These are phyloP conservation scores for Hirudinaria manillensis DNA, from an alignment of 2,888 invertebrate genomes.

Conservation along the genomic window DNA sequence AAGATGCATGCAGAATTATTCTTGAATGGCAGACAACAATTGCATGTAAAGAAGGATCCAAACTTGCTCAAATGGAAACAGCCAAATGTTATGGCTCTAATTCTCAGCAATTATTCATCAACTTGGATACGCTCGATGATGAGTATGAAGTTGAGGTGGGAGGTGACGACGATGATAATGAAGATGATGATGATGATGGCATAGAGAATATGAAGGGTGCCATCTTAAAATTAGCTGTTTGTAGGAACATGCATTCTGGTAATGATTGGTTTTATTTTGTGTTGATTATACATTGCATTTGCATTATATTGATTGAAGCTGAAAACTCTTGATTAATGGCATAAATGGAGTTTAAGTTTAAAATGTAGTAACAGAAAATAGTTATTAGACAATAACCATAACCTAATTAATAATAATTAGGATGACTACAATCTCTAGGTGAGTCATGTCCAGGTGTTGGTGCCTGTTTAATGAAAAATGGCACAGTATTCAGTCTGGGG, in stretches of 20 bases:
- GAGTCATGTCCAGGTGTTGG: background rate
- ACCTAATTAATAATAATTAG: background rate
- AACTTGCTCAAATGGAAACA: background rate
- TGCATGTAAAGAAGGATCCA: background rate
- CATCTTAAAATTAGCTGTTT: background rate
- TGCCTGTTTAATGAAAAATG: slow-evolving; percentile 13
- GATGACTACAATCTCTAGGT: background rate
- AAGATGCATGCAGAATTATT: background rate
- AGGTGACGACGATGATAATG: slow-evolving; percentile 2
- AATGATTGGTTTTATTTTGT: background rate
- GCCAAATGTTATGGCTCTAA: slow-evolving; percentile 6
- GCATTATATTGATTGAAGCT: background rate
- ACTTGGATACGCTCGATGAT: background rate
- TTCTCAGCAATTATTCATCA: background rate
- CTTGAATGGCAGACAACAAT: background rate
- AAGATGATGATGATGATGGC: slow-evolving; percentile 20
- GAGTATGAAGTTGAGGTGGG: slow-evolving; percentile 10
- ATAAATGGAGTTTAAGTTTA: background rate
- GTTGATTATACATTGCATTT: background rate
- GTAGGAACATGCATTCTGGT: slow-evolving; percentile 6
- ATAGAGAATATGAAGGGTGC: slow-evolving; percentile 1
- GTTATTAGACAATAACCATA: background rate
- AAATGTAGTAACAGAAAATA: background rate
- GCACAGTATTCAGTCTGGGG: background rate
- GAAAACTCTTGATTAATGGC: background rate